Evolutionary conservation across 2,113 vertebrate species (phyloP), one percentile per base, ranked within the genome.

Genomic region (Anser cygnoides): DNA sequence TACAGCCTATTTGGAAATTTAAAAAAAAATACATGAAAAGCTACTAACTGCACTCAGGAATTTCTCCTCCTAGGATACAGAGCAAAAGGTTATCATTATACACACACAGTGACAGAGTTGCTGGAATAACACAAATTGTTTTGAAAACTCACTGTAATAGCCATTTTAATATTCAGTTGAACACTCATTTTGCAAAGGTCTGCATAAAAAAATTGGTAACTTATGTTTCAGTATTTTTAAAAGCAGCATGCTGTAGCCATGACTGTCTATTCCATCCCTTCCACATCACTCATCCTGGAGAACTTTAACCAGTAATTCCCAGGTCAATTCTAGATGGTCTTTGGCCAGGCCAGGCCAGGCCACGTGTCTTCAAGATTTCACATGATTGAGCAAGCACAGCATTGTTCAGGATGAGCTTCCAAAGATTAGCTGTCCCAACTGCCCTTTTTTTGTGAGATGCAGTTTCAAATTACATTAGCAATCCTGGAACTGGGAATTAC

Each of bases 391-490:
- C 72, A 46, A 63, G 29, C 87, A 44, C 29, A 50, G 90, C 62
- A 8, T 3, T 19, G 66, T 0, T 76, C 55, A 73, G 79, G 59
- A 55, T 10, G 29, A 84, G 73, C 26, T 93, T 82, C 87, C 95
- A 93, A 74, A 50, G 37, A 74, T 59, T 28, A 44, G 59, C 73
- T 67, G n/a, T 81, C 70, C 76, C 66, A 44, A 23, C 0, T 0
- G 80, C 61, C 13, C 37, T 44, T 28, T 1, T 14, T 49, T 37
- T 28, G 11, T 3, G 31, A 80, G 80, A 76, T 37, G 50, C n/a
- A 80, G 65, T 78, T 70, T 65, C 84, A 78, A 67, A 57, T 90
- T 87, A 78, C 91, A 84, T 81, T 37, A 84, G 46, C 43, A 70
- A 86, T 13, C 46, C 54, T 71, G 37, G 80, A 78, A 84, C 0